Evolutionary conservation across 2,797 vertebrate genomes (phyloP), one percentile per base, ranked within the genome.

Genomic region (Melanotaenia trifasciata): DNA sequence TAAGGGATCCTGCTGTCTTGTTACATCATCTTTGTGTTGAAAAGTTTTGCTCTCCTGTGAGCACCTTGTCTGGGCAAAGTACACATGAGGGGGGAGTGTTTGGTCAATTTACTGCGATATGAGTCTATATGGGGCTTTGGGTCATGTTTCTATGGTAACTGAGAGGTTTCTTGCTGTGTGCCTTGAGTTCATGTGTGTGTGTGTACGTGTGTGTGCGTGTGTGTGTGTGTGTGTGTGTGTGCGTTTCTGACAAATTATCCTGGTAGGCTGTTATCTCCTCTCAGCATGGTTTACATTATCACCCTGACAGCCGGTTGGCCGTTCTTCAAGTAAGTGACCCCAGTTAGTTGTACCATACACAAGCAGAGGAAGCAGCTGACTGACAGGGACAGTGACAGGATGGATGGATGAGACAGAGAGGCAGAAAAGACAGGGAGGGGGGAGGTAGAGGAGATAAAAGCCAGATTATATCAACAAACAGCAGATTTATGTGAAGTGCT

Each of bases 81-180:
- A 76, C 87, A 88, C 83, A 84, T 66, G 50, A 18, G 59, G 69
- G 60, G 67, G 66, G 38, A 40, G 38, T 65, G 78, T 59, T 62
- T 0, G 43, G 64, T 67, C 51, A 75, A 50, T 76, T 83, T 72
- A 80, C 71, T 26, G 54, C 76, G 61, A 67, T 64, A 67, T 45
- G 56, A 33, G 62, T 77, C 66, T 78, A 63, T 71, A 69, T 66
- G 53, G 82, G 82, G 76, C 74, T 84, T 81, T 50, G 45, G 86
- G 64, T 87, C 69, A 90, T 67, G 92, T 93, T 90, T 67, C 89
- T 85, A 91, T 91, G 83, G 86, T 58, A 85, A 93, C 90, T 65
- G 74, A 76, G 67, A 68, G 71, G 70, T 67, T 57, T 84, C 72
- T 88, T 18, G 51, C 63, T 47, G 56, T 79, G 76, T 74, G 72